Percentiles rank a stretch among this genome's conserved stretches.
These are phyloP conservation scores for Plebejus anna DNA, from an alignment of 2,888 invertebrate species.

Conservation along the genomic window DNA sequence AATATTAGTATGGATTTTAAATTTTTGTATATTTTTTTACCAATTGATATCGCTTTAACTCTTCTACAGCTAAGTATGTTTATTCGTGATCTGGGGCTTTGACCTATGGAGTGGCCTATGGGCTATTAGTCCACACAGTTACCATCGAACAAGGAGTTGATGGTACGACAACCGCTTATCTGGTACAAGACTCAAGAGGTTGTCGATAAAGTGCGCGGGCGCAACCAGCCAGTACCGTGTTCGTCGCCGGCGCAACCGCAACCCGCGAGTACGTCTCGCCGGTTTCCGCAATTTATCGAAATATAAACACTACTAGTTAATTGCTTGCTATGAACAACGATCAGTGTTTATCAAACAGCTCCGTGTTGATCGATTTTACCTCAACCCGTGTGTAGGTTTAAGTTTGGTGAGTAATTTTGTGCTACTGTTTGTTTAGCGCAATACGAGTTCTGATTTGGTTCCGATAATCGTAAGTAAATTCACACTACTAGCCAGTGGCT, in stretches of 20 bases:
- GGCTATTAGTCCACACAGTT: slow-evolving; percentile 2
- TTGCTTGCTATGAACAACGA: slow-evolving; percentile 54
- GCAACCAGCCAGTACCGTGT: slow-evolving; percentile 51
- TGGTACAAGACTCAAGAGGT: slow-evolving; percentile 49
- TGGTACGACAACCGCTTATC: slow-evolving; percentile 57
- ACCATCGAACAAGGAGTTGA: slow-evolving; percentile 13
- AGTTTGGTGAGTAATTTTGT: slow-evolving; percentile 22
- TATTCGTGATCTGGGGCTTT: slow-evolving; percentile 24
- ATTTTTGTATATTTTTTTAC: background rate
- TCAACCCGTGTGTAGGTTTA: slow-evolving; percentile 44
- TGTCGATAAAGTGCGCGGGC: slow-evolving; percentile 66
- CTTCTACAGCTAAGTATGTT: background rate
- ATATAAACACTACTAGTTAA: slow-evolving; percentile 56
- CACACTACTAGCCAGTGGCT: background rate
- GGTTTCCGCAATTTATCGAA: slow-evolving; percentile 46
- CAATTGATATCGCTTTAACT: background rate
- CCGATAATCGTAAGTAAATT: background rate
- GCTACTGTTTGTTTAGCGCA: slow-evolving; percentile 18
- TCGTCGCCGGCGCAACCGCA: slow-evolving; percentile 56
- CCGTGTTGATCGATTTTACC: slow-evolving; percentile 56
- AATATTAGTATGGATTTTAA: background rate
- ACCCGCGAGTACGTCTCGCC: slow-evolving; percentile 37
- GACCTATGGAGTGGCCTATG: slow-evolving; percentile 25
- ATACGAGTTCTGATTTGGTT: background rate
- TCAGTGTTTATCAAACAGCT: slow-evolving; percentile 64